Base-by-base conservation (phyloP, 2,797 vertebrate species). In the Pachyuromys duprasi region DNA sequence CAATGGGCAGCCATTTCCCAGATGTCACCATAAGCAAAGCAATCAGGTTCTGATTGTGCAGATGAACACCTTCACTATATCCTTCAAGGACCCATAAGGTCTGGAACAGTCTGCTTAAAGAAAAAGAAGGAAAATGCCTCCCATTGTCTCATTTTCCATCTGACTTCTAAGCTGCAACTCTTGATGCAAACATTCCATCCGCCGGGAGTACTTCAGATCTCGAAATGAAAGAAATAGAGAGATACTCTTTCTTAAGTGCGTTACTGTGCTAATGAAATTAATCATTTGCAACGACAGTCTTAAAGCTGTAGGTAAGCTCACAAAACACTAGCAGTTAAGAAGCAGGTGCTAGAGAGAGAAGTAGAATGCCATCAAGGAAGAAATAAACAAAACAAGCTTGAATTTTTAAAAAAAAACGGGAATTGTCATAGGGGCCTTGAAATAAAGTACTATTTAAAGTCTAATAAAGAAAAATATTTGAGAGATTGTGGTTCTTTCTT, bases 241-340 rank as follows among this genome's bases (percentile, higher is more conserved):
- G 81, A 92, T 94, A 96, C 91, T 95, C 84, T 93, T 95, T 70
- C 93, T 95, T 93, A 97, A 97, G 86, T 92, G 95, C 65, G 70
- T 95, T 60, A 69, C 76, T 96, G 92, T 96, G 86, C 93, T 97
- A 97, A 97, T 96, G 88, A 97, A 97, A 97, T 97, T 96, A 80
- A 95, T 4, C 57, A 90, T 74, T 94, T 39, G 63, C n/a, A 14
- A 49, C 89, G 91, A 97, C 63, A 11, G 1, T 82, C 94, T 90
- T 91, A 36, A 83, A 98, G 72, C 94, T 94, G 95, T 86, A 89
- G 86, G 86, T 79, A 36, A 96, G 86, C 86, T 82, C 75, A 79
- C 49, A 87, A 97, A 98, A 96, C 22, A 36, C 86, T 1, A 36
- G 90, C 31, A 89, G 96, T 97, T 97, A 88, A 92, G 67, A 96